Evolutionary conservation across 2,113 vertebrate genomes (phyloP), one percentile per base, ranked within the genome.

Genomic region (Rhea pennata): DNA sequence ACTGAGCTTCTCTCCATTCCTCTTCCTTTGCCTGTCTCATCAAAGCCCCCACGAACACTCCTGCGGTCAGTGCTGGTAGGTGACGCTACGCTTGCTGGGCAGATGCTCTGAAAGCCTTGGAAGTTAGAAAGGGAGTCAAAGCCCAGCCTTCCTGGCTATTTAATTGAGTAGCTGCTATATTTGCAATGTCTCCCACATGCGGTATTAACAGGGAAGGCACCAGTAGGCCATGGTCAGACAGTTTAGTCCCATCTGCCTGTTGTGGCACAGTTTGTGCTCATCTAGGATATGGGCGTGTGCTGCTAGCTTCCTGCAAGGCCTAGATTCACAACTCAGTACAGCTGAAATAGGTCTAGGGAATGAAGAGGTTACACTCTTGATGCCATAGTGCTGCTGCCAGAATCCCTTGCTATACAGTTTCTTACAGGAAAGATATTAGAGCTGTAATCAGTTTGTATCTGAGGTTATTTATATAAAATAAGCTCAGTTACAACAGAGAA

Each of bases 271-370:
- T 70, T 59, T 51, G 72, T 95, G 89, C 94, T 92, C 81, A 80
- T 87, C 79, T 92, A 88, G 96, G 94, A 95, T 95, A 95, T 91
- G 94, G 96, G 95, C 84, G 95, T 96, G 92, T 91, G 81, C 82
- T 81, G 75, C 82, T 67, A 75, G 87, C 87, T 95, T 95, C 95
- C 95, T 95, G 82, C 22, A 54, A 93, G 87, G 92, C 64, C 92
- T 83, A 67, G 10, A 74, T 92, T 92, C 91, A 96, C 82, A 87
- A 72, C 9, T 79, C n/a, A 12, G 44, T 19, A 78, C n/a, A 59
- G 33, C 0, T 80, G n/a, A 31, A 46, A 8, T 67, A 61, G 23
- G 39, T 62, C 84, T 91, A 87, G 21, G 72, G 71, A 33, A 82
- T 67, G 54, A 54, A 95, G 92, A 93, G 71, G 74, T 89, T 82